Evolutionary conservation across 2,797 vertebrate species (phyloP).

Genomic region (Thaleichthys pacificus): DNA sequence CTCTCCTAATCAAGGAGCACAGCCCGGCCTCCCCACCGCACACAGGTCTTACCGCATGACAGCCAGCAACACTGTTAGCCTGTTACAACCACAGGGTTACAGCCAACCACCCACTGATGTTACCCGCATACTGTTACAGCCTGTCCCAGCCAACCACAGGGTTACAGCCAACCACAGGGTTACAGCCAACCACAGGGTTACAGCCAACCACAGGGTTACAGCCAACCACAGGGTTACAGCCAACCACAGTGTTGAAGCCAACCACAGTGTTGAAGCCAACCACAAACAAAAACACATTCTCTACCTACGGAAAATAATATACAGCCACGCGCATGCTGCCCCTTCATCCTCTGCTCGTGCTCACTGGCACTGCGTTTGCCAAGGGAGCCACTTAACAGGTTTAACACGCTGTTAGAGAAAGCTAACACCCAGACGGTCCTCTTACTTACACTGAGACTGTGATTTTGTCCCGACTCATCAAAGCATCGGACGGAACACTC

Average conservation of each 20-base stretch:
- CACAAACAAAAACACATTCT: background rate
- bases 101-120: background rate
- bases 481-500: conserved; percentile 33
- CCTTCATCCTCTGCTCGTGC: conserved; percentile 19
- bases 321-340: background rate
- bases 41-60: conserved; percentile 1
- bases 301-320: too few relatives aligned
- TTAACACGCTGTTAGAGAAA: conserved; percentile 43
- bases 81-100: background rate
- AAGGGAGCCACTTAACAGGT: conserved; percentile 42
- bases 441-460: conserved; percentile 72
- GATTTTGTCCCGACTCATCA: conserved; percentile 67
- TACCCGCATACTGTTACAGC: conserved; percentile 11
- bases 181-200: conserved; percentile 25
- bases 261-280: background rate
- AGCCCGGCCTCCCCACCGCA: conserved; percentile 4
- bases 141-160: conserved; percentile 20
- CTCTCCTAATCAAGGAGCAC: conserved; percentile 4
- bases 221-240: conserved; percentile 29
- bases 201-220: conserved; percentile 1
- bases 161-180: background rate
- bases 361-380: conserved; percentile 26
- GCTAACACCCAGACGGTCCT: conserved; percentile 25
- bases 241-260: background rate
- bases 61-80: conserved; percentile 7